Base-by-base conservation (phyloP, 53 echinoderm and acorn worm genomes). In the Luidia sarsii region DNA sequence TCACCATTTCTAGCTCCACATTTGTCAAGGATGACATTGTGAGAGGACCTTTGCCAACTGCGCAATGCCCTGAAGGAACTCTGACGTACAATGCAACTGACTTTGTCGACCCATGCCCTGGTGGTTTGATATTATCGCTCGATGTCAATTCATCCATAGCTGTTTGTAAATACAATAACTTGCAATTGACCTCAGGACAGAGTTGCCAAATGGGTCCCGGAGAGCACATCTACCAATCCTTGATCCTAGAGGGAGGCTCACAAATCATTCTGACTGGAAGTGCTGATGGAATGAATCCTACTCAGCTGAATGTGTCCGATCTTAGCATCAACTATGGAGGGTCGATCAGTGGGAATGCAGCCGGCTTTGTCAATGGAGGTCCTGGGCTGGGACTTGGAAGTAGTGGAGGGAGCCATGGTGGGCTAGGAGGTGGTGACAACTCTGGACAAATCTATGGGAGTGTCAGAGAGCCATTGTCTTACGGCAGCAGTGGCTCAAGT, bases 201-300 rank as follows among this genome's bases (percentile, higher is more conserved):
- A 80, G 65, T 27, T 93, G 93, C 34, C 71, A 81, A 7, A 25
- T 93, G 31, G 19, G 53, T 39, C 43, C 87, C 15, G 93, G 93
- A 1, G 67, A 71, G 19, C 72, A 90, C 59, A 56, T 43, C 62
- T 89, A 83, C 22, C 25, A 75, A 6, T 65, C 80, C 14, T 70
- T 93, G 39, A 71, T 81, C 27, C 52, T 93, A 39, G 87, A 93
- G 66, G 89, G 90, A 55, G 89, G 89, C 27, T 83, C 93, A 56
- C 29, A 83, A 48, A 67, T 93, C 5, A 49, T 48, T 28, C 10
- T 93, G 3, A 83, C 82, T 30, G 93, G 93, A 59, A 66, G 83
- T 66, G 27, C 39, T 7, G 62, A 74, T 60, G 87, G 86, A 14
- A 35, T 30, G 6, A 46, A 11, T 3, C n/a, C 60, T 3, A 93